Evolutionary conservation across 2,113 vertebrate genomes (phyloP).

Genomic region (Lates calcarifer): DNA sequence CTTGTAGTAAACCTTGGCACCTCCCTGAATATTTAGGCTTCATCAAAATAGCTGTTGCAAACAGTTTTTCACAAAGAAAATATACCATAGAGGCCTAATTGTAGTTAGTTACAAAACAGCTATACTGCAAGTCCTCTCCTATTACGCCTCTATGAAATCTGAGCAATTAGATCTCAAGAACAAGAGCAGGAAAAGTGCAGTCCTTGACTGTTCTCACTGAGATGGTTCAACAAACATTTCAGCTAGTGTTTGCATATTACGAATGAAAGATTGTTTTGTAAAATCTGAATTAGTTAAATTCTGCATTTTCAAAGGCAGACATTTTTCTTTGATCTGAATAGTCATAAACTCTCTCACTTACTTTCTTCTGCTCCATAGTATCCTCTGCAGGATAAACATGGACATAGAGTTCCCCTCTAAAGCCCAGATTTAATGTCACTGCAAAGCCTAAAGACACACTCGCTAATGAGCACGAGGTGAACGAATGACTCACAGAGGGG

Average conservation of each 20-base stretch:
- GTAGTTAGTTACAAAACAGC: too few relatives aligned
- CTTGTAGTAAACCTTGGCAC: background rate
- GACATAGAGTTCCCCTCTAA: background rate
- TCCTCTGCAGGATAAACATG: background rate
- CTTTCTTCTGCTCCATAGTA: background rate
- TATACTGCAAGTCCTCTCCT: background rate
- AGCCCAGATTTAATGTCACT: slow-evolving; percentile 5
- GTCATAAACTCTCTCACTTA: background rate
- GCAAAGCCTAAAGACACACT: slow-evolving; percentile 9
- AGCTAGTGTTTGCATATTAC: background rate
- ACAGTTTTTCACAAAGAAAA: background rate
- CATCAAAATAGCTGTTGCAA: background rate
- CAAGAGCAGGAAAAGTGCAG: background rate
- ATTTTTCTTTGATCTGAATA: background rate
- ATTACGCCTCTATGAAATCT: background rate
- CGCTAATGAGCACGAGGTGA: background rate
- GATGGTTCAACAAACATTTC: background rate
- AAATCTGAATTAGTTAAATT: background rate
- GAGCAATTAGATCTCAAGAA: background rate
- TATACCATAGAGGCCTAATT: background rate
- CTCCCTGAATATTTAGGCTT: background rate
- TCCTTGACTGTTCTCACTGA: background rate
- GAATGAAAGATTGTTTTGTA: background rate
- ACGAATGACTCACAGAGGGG: slow-evolving; percentile 2
- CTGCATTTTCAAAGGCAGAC: background rate